phyloP scores from a whole-genome alignment of 2,888 invertebrate genomes.

The Escarpia spicata region DNA sequence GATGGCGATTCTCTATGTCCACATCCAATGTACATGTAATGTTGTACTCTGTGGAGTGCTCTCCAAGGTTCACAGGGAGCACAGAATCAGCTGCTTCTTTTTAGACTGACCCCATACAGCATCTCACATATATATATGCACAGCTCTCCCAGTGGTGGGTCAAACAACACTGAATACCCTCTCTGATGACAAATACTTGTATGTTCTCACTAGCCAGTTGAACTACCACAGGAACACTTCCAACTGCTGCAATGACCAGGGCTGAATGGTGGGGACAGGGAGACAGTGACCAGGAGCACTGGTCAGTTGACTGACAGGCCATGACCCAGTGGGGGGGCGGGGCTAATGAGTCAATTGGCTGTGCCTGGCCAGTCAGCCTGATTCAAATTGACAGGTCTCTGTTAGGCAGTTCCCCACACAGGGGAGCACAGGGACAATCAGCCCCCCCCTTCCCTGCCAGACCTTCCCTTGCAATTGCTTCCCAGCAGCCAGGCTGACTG shows the following conservation, averaged over 20 bases:
- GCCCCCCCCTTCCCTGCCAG: background rate
- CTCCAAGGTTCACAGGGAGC: background rate
- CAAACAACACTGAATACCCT: background rate
- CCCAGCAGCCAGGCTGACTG: background rate
- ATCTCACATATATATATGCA: background rate
- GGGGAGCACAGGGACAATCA: background rate
- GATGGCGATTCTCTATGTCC: background rate
- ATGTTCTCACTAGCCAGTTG: background rate
- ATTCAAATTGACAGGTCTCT: slow-evolving; percentile 16
- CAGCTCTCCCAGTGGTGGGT: background rate
- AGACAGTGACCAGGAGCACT: background rate
- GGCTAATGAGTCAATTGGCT: slow-evolving; percentile 12
- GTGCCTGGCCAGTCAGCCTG: background rate
- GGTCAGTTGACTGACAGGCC: background rate
- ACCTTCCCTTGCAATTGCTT: background rate
- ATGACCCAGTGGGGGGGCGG: background rate
- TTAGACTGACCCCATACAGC: background rate
- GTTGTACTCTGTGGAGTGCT: background rate
- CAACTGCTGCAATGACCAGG: background rate
- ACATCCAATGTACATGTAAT: background rate
- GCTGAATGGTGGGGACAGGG: background rate
- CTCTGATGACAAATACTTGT: background rate
- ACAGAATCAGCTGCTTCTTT: background rate
- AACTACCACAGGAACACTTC: background rate
- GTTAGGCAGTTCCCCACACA: background rate